phyloP scores from a whole-genome alignment of 2,113 vertebrate genomes.

The Alaudala cheleensis region DNA sequence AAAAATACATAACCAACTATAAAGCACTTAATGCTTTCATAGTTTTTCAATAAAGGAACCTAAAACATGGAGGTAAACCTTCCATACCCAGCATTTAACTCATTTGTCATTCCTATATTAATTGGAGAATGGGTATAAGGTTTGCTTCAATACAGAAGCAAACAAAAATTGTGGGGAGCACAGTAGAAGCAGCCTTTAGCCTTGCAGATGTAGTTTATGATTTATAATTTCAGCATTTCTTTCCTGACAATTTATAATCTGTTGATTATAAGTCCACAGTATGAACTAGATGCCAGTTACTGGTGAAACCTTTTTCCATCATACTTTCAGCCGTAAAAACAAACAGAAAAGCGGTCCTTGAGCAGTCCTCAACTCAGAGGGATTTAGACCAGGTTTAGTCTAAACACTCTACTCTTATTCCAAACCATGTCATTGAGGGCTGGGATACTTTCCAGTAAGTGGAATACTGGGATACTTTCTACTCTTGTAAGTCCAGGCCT shows the following conservation, averaged over 20 bases:
- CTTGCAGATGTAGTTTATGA: background rate
- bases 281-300: background rate
- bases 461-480: background rate
- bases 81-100: background rate
- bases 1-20: background rate
- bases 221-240: background rate
- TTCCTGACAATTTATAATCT: background rate
- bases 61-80: background rate
- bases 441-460: background rate
- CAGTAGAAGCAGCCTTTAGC: background rate
- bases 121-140: accelerated
- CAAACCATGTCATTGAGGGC: accelerated
- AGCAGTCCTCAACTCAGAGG: background rate
- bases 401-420: background rate
- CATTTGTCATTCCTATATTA: background rate
- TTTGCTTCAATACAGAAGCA: background rate
- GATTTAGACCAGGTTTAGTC: background rate
- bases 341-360: background rate
- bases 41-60: background rate
- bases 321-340: background rate
- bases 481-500: accelerated
- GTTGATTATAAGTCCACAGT: background rate
- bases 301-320: background rate
- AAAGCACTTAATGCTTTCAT: background rate
- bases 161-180: background rate